Percentiles rank a stretch among this genome's conserved stretches.
Conservation (phyloP, 2,888 invertebrate genomes). For the Deroplatys truncata region DNA sequence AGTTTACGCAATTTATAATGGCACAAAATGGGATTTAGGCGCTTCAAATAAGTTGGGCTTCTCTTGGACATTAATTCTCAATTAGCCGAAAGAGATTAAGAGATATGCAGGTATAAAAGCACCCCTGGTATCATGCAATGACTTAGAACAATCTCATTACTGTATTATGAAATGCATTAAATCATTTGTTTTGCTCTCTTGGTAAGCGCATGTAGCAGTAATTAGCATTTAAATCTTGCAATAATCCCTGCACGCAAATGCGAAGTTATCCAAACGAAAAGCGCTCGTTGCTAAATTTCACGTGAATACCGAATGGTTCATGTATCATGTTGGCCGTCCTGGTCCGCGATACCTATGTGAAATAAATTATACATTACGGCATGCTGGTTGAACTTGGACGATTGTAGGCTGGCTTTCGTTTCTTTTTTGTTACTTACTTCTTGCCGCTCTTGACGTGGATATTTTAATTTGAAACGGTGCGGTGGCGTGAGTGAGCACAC, state of each 20-base stretch:
- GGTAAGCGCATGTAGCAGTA: not conserved
- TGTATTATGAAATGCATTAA: not conserved
- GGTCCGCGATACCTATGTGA: not conserved
- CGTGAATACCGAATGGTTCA: not conserved
- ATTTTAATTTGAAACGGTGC: not conserved
- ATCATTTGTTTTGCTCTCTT: not conserved
- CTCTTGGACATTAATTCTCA: not conserved
- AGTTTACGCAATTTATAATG: not conserved
- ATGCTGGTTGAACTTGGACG: not conserved
- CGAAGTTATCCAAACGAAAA: not conserved
- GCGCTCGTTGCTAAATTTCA: not conserved
- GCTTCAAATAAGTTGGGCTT: not conserved
- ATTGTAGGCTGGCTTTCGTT: not conserved
- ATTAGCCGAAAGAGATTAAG: not conserved
- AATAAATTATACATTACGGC: not conserved
- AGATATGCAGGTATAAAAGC: not conserved
- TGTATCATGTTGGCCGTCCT: not conserved
- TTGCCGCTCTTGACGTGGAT: not conserved
- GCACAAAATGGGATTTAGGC: not conserved
- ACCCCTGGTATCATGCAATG: not conserved
- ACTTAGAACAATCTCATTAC: not conserved
- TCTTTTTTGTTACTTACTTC: not conserved
- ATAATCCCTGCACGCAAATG: not conserved
- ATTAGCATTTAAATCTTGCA: not conserved
- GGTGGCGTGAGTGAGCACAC: not conserved